phyloP scores from a whole-genome alignment of 2,113 vertebrate species.

The Daphoenositta chrysoptera region DNA sequence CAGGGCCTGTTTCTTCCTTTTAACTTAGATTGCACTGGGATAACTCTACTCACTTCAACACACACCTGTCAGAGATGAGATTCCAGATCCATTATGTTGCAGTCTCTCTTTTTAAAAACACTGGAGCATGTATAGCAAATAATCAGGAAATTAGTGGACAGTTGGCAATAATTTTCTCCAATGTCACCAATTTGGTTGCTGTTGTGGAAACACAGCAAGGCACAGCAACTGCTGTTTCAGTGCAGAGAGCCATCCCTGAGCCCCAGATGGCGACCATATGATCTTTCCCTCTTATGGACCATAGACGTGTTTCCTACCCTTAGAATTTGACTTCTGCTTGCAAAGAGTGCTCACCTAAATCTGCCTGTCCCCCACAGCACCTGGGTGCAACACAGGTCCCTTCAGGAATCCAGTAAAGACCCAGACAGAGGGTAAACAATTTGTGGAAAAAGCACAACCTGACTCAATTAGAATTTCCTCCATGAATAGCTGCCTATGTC shows the following conservation, averaged over 20 bases:
- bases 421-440: constrained; percentile 53
- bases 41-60: background rate
- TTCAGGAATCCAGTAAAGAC: constrained; percentile 36
- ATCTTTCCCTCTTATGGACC: background rate
- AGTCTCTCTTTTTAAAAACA: background rate
- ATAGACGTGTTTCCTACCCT: background rate
- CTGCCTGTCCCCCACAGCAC: background rate
- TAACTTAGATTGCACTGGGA: background rate
- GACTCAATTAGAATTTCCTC: constrained; percentile 42
- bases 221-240: constrained; percentile 3
- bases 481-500: constrained; percentile 59
- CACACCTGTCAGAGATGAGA: background rate
- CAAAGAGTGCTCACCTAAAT: constrained; percentile 9
- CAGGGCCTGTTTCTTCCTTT: background rate
- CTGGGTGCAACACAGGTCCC: constrained; percentile 36
- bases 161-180: constrained; percentile 32
- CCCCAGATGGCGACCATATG: constrained; percentile 59
- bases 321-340: background rate
- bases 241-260: background rate
- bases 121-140: background rate
- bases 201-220: constrained; percentile 38
- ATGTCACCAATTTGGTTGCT: constrained; percentile 32
- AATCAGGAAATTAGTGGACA: constrained; percentile 25
- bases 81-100: background rate
- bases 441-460: constrained; percentile 46